phyloP scores from a whole-genome alignment of 2,797 vertebrate species.

The Rhodeus uyekii region DNA sequence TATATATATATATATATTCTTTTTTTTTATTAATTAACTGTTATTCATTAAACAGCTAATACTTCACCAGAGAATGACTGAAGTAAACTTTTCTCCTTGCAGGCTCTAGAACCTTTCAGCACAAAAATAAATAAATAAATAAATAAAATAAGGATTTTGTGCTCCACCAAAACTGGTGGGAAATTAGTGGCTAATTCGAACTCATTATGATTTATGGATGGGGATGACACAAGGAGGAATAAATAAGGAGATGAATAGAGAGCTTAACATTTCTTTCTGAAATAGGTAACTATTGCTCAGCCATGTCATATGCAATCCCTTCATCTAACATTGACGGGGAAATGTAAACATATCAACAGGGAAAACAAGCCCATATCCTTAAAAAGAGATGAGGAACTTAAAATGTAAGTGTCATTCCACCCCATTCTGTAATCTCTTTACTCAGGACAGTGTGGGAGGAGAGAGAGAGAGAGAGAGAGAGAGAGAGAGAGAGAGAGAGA shows the following conservation, averaged over 20 bases:
- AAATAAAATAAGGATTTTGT: fast-evolving
- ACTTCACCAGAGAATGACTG: background rate
- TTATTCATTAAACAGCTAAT: background rate
- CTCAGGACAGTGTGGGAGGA: constrained; percentile 80
- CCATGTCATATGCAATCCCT: background rate
- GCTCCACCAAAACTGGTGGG: too few species aligned
- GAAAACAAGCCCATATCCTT: background rate
- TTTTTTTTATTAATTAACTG: background rate
- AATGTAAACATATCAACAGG: background rate
- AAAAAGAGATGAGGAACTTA: constrained; percentile 63
- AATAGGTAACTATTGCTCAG: too few species aligned
- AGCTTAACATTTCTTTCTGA: too few species aligned
- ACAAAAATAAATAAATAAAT: too few species aligned
- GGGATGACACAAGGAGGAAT: background rate
- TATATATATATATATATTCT: too few species aligned
- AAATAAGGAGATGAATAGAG: background rate
- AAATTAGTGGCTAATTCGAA: too few species aligned
- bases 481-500: constrained; percentile 32
- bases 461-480: constrained; percentile 27
- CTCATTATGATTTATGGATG: too few species aligned
- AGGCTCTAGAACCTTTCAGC: too few species aligned
- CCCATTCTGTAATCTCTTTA: constrained; percentile 82
- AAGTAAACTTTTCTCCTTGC: too few species aligned
- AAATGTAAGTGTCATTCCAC: constrained; percentile 81
- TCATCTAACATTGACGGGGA: background rate